Evolutionary conservation across 2,113 vertebrate genomes (phyloP).

Genomic region (Corapipo altera): DNA sequence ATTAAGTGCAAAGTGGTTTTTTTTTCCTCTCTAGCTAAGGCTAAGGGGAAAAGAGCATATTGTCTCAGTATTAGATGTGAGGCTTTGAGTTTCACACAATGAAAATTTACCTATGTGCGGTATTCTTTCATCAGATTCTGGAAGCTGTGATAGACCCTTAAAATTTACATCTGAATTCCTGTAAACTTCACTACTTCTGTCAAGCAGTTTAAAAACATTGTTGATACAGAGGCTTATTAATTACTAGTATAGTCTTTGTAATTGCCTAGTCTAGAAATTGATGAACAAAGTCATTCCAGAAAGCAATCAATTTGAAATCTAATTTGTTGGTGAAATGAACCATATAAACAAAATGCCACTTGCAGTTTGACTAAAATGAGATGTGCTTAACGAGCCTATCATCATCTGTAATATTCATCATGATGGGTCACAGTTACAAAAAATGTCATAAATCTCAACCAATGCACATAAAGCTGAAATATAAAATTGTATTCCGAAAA

Average conservation of each 20-base stretch:
- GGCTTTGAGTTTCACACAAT: background rate
- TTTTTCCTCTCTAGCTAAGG: background rate
- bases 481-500: slow-evolving; percentile 8
- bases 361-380: slow-evolving; percentile 80
- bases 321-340: slow-evolving; percentile 85
- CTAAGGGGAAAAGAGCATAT: background rate
- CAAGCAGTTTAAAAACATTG: slow-evolving; percentile 64
- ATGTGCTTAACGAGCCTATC: slow-evolving; percentile 80
- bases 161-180: slow-evolving; percentile 45
- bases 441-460: slow-evolving; percentile 57
- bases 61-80: background rate
- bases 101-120: background rate
- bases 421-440: slow-evolving; percentile 62
- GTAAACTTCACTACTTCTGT: slow-evolving; percentile 46
- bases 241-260: slow-evolving; percentile 75
- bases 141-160: background rate
- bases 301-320: slow-evolving; percentile 82
- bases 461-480: slow-evolving; percentile 42
- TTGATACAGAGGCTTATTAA: slow-evolving; percentile 76
- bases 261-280: slow-evolving; percentile 75
- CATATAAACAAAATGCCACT: slow-evolving; percentile 83
- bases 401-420: slow-evolving; percentile 71
- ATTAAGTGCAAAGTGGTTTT: background rate
- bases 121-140: background rate
- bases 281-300: slow-evolving; percentile 80